A percentile compares a stretch with the other conserved stretches of the same genome.
Evolutionary conservation across 2,797 vertebrate genomes (phyloP).

Genomic region (Hypotaenidia okinawae): DNA sequence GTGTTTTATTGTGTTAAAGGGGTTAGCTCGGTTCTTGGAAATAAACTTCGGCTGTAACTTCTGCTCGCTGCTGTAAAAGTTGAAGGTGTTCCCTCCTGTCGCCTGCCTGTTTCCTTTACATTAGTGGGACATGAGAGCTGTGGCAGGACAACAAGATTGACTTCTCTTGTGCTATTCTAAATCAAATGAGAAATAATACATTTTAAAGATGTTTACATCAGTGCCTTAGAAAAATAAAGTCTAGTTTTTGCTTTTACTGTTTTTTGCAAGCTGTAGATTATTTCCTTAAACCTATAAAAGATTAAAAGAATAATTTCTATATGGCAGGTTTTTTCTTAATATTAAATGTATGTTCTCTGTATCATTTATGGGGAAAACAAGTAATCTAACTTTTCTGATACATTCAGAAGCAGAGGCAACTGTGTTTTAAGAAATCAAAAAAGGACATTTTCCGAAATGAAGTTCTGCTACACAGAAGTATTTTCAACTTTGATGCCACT

Average conservation of each 20-base stretch:
- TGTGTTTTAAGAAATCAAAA: not conserved
- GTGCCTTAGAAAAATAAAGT: not conserved
- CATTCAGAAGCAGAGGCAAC: not conserved
- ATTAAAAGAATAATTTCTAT: not conserved
- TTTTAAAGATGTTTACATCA: fast-evolving
- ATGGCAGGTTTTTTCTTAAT: not conserved
- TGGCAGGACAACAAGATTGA: not conserved
- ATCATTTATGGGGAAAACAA: not conserved
- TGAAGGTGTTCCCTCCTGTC: not conserved
- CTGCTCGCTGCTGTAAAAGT: not conserved
- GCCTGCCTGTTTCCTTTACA: not conserved
- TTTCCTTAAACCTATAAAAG: not conserved
- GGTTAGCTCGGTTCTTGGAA: constrained; percentile 42
- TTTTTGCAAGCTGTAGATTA: not conserved
- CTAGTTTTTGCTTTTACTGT: not conserved
- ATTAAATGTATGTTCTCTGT: not conserved
- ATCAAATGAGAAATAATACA: not conserved
- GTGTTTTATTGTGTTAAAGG: constrained; percentile 17
- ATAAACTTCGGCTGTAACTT: constrained; percentile 20
- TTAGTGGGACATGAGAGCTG: not conserved
- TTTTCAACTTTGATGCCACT: not conserved
- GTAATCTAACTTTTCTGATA: not conserved
- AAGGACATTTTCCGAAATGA: not conserved
- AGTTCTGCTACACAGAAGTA: not conserved
- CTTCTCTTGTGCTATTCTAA: not conserved